A percentile compares a stretch with the other conserved stretches of the same genome.
phyloP scores from a whole-genome alignment of 2,113 vertebrate genomes.

The Semnopithecus entellus region DNA sequence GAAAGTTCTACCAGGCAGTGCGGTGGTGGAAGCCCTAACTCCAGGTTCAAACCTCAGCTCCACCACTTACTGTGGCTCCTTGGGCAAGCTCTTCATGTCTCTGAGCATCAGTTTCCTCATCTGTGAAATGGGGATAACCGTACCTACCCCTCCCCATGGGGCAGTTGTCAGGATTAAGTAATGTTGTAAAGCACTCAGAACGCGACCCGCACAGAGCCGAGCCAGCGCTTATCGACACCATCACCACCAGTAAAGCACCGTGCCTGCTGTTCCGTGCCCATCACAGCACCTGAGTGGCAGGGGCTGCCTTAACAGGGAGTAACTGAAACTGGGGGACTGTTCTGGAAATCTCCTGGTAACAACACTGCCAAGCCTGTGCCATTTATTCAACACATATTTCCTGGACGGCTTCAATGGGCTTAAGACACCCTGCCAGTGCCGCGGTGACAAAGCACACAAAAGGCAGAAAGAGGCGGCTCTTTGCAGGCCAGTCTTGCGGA shows the following conservation, averaged over 20 bases:
- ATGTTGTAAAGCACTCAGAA: fast-evolving
- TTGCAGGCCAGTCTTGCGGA: fast-evolving
- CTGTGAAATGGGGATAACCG: background rate
- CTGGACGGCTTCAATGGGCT: fast-evolving
- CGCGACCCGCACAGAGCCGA: fast-evolving
- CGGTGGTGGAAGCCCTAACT: fast-evolving
- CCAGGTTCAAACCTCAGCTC: too few species aligned
- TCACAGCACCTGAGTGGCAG: fast-evolving
- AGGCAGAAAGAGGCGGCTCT: fast-evolving
- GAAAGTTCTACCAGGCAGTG: fast-evolving
- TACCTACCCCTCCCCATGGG: fast-evolving
- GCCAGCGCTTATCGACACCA: fast-evolving
- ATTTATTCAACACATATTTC: fast-evolving
- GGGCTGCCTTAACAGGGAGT: fast-evolving
- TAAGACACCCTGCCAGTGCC: fast-evolving
- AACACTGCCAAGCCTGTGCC: fast-evolving
- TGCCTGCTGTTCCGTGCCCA: fast-evolving
- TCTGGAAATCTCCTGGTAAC: fast-evolving
- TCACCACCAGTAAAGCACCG: fast-evolving
- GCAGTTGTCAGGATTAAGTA: background rate
- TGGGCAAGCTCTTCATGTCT: fast-evolving
- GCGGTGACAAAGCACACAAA: fast-evolving
- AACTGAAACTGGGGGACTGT: background rate
- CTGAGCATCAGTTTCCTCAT: fast-evolving
- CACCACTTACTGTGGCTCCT: fast-evolving